Evolutionary conservation across 2,888 invertebrate genomes (phyloP).

Genomic region (Cyaniris semiargus): DNA sequence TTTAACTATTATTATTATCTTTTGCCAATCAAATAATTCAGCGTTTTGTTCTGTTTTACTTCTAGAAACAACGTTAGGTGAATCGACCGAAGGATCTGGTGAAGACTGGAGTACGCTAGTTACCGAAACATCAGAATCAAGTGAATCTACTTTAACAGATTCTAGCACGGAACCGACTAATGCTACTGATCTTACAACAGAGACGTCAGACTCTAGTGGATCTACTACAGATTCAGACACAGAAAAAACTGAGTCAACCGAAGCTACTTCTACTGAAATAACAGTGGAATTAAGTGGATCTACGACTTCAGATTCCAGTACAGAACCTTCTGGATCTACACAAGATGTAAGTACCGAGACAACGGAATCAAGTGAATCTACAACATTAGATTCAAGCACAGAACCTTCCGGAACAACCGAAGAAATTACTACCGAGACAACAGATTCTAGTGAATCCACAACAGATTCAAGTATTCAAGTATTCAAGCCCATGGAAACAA

Average conservation of each 20-base stretch:
- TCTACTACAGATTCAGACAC: conserved; percentile 2
- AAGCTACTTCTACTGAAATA: neutral
- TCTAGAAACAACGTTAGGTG: neutral
- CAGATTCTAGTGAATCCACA: conserved; percentile 27
- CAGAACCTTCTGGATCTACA: neutral
- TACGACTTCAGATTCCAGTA: neutral
- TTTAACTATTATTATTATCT: neutral
- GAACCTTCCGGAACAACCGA: neutral
- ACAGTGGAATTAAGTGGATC: neutral
- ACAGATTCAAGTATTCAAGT: conserved; percentile 31
- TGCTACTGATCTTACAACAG: neutral
- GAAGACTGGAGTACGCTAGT: neutral
- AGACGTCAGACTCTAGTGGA: neutral
- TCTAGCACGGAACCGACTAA: conserved; percentile 17
- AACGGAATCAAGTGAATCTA: neutral
- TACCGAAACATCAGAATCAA: conserved; percentile 32
- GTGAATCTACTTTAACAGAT: conserved; percentile 31
- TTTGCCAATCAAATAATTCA: conserved; percentile 4
- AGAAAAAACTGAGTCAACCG: neutral
- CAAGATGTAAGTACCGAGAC: neutral
- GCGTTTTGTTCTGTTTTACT: neutral
- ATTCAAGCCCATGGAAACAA: conserved; percentile 28
- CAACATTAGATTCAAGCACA: conserved; percentile 2
- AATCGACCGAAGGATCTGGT: conserved; percentile 40
- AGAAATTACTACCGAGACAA: conserved; percentile 5